Evolutionary conservation across 23 tunicate genomes (phyloP), one percentile per base, ranked within the genome.

Genomic region (Ascidia mentula): DNA sequence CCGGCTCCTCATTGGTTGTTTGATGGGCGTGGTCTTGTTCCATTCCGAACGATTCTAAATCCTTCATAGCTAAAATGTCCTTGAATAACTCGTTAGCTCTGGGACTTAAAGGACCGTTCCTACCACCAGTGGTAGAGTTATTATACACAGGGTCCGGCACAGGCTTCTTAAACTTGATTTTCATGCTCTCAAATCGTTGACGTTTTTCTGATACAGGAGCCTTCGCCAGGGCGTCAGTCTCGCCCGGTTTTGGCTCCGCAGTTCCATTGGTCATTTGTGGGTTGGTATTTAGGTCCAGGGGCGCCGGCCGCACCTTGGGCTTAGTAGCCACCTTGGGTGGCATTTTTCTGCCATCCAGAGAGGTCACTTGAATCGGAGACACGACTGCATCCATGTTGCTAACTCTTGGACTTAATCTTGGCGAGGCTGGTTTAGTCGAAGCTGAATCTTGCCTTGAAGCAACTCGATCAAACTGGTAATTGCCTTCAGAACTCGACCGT

Each of bases 11-110:
- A 32, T 74, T 37, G 53, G 78, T 37, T 28, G 1, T 26, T 24
- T 36, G 6, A n/a, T n/a, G n/a, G 7, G 45, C 45, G 2, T 70
- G 20, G 40, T 28, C 12, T 15, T 8, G 69, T 32, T 71, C 85
- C 2, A 34, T 39, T 6, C 61, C 79, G 73, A 85, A 70, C 24
- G 45, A 30, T 13, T 85, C 82, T 17, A 85, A 59, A 30, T 40
- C 71, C 22, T 78, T 77, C 89, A 85, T 77, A 37, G 78, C 82
- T 45, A 85, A 77, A 34, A 85, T 85, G 46, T 85, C 89, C 46
- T 85, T 85, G 36, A 85, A 85, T 31, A 85, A 60, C 28, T 85
- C 82, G 74, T 78, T 75, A 24, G 89, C 89, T 1, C 72, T 73
- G 12, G 77, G 45, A 30, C 45, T 35, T 31, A 32, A 24, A 15